phyloP scores from a whole-genome alignment of 2,113 vertebrate genomes.

The Nettapus auritus region DNA sequence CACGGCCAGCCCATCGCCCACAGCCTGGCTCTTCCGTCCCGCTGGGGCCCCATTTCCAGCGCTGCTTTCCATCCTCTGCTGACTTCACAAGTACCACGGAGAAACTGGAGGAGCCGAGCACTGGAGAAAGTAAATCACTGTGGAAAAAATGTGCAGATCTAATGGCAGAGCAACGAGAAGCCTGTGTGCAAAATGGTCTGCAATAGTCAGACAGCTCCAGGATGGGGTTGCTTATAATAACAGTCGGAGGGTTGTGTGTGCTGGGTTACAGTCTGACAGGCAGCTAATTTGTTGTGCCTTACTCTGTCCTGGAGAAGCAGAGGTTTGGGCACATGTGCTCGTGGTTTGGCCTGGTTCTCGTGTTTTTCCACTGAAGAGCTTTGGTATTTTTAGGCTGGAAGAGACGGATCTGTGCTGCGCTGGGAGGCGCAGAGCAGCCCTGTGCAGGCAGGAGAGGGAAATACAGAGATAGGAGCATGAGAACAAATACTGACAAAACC shows the following conservation, averaged over 20 bases:
- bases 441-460: background rate
- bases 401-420: background rate
- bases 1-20: background rate
- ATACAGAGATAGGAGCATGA: background rate
- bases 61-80: background rate
- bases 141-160: constrained; percentile 16
- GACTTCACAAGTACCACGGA: background rate
- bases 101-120: background rate
- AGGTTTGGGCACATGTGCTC: constrained; percentile 8
- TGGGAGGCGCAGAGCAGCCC: background rate
- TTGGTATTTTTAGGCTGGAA: constrained; percentile 41
- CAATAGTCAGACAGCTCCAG: background rate
- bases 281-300: background rate
- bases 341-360: constrained; percentile 34
- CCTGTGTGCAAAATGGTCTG: background rate
- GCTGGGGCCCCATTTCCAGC: background rate
- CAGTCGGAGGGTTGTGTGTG: background rate
- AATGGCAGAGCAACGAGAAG: constrained; percentile 1
- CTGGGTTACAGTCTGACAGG: background rate
- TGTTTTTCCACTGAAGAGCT: constrained; percentile 55
- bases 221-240: background rate
- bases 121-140: background rate
- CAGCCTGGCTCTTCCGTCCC: background rate
- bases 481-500: background rate
- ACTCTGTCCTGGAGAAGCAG: background rate